Percentiles rank a stretch among this genome's conserved stretches.
Conservation (phyloP, 2,888 invertebrate genomes). For the Xiphydria camelus region DNA sequence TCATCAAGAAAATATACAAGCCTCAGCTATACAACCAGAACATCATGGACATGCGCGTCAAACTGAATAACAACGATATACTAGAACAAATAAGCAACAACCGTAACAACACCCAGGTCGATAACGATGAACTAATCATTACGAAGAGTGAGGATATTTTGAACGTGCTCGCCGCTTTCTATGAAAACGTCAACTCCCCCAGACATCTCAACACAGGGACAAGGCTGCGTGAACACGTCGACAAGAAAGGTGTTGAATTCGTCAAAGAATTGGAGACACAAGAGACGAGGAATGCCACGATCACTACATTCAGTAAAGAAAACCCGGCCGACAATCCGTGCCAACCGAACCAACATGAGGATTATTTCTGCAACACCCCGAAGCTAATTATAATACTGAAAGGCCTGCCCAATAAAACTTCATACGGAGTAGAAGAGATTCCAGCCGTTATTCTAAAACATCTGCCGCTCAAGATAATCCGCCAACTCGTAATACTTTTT, state of each 20-base stretch:
- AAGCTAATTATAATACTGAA: background rate
- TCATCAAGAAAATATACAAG: too few species aligned
- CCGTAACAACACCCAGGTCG: background rate
- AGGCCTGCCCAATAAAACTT: slow-evolving; percentile 20
- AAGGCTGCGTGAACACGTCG: background rate
- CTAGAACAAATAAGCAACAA: background rate
- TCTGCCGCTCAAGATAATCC: slow-evolving; percentile 9
- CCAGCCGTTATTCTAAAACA: slow-evolving; percentile 20
- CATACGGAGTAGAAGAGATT: slow-evolving; percentile 17
- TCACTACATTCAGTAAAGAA: slow-evolving; percentile 4
- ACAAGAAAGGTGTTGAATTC: background rate
- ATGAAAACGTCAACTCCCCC: slow-evolving; percentile 6
- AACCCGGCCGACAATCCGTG: slow-evolving; percentile 10
- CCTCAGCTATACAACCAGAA: background rate
- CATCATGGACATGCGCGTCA: too few species aligned
- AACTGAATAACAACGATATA: too few species aligned
- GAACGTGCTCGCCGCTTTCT: slow-evolving; percentile 12
- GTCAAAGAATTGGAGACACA: slow-evolving; percentile 8
- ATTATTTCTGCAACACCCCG: background rate
- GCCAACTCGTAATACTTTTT: slow-evolving; percentile 2
- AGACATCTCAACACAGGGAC: slow-evolving; percentile 8
- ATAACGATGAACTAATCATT: slow-evolving; percentile 4
- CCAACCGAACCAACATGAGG: background rate
- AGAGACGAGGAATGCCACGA: background rate
- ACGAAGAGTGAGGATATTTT: slow-evolving; percentile 1